Evolutionary conservation across 2,888 invertebrate genomes (phyloP).

Genomic region (Watsonalla binaria): DNA sequence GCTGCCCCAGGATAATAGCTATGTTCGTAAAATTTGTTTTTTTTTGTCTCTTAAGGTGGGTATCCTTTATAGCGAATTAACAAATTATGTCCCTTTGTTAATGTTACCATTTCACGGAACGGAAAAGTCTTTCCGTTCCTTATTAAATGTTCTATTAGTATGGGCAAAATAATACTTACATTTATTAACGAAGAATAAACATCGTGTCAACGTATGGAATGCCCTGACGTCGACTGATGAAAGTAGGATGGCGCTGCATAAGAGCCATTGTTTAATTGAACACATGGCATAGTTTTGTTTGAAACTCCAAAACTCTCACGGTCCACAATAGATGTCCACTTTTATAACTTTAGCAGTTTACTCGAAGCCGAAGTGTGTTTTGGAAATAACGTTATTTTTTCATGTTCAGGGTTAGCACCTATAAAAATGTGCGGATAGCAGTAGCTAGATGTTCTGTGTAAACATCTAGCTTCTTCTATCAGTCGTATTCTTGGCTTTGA

Average conservation of each 20-base stretch:
- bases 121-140: too few relatives aligned
- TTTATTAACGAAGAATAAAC: conserved; percentile 31
- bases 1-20: background rate
- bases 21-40: background rate
- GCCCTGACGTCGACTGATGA: conserved; percentile 24
- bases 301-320: conserved; percentile 19
- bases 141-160: background rate
- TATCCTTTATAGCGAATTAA: too few relatives aligned
- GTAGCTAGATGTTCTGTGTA: too few relatives aligned
- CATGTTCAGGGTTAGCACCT: background rate
- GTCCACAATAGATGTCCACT: conserved; percentile 19
- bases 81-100: too few relatives aligned
- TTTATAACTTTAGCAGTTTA: conserved; percentile 25
- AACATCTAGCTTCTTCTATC: too few relatives aligned
- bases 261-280: background rate
- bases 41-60: too few relatives aligned
- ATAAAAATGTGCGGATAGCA: too few relatives aligned
- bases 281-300: background rate
- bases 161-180: conserved; percentile 40
- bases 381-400: conserved; percentile 18
- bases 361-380: conserved; percentile 21
- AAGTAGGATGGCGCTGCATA: conserved; percentile 28
- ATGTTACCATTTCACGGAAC: too few relatives aligned
- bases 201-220: conserved; percentile 28
- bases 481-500: too few relatives aligned